Conservation (phyloP, 2,797 vertebrate genomes). For the Carcharodon carcharias region DNA sequence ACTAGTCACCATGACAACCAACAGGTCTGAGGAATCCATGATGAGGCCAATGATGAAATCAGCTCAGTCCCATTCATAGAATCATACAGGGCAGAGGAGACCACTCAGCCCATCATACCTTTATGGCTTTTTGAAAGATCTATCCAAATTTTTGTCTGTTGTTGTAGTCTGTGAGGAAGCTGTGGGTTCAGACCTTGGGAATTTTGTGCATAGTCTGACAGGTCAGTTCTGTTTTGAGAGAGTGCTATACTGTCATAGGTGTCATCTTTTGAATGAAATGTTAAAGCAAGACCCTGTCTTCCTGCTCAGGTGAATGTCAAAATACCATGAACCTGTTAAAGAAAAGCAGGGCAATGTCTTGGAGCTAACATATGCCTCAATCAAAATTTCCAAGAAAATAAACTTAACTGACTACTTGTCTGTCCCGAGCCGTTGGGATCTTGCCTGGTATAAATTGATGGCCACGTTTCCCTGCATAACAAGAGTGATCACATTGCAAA, state of each 20-base stretch:
- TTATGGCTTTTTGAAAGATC: neutral
- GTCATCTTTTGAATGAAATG: neutral
- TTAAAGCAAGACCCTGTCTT: neutral
- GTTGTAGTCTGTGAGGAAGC: neutral
- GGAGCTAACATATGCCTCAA: neutral
- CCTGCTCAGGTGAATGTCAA: neutral
- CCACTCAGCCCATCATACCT: neutral
- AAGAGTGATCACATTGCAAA: neutral
- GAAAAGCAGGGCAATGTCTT: neutral
- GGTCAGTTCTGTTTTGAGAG: neutral
- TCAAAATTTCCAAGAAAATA: neutral
- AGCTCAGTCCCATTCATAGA: neutral
- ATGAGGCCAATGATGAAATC: neutral
- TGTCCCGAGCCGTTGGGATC: neutral
- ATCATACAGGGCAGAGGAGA: neutral
- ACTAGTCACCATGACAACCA: conserved; percentile 22
- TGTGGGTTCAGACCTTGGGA: neutral
- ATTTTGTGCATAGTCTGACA: neutral
- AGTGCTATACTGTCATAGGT: neutral
- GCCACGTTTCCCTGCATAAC: neutral
- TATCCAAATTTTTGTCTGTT: neutral
- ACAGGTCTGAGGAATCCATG: neutral
- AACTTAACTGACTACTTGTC: neutral
- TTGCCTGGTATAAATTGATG: neutral
- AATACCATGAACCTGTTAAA: neutral